Percentiles rank a stretch among this genome's conserved stretches.
Evolutionary conservation across 2,113 vertebrate species (phyloP).

Genomic region (Tympanuchus pallidicinctus): DNA sequence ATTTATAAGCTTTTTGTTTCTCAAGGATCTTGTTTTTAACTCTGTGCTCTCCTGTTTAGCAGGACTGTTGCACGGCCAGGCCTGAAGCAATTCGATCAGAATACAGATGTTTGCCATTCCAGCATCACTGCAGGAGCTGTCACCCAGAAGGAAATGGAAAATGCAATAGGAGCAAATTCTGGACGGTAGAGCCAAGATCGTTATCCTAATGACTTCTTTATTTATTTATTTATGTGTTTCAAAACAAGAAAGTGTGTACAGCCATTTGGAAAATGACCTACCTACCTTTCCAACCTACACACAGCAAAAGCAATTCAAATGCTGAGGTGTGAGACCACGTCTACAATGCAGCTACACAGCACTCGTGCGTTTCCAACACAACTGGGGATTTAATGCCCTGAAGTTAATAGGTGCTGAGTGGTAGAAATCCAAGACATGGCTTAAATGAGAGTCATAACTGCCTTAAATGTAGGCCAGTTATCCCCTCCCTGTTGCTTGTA

Average conservation of each 20-base stretch:
- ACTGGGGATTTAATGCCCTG: neutral
- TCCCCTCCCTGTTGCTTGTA: neutral
- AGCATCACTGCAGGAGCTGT: neutral
- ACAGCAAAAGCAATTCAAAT: neutral
- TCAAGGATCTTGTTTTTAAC: slow-evolving; percentile 48
- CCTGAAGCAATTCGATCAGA: neutral
- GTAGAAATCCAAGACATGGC: neutral
- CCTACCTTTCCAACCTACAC: neutral
- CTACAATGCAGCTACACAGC: neutral
- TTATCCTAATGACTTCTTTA: neutral
- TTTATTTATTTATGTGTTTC: neutral
- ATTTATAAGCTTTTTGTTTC: slow-evolving; percentile 46
- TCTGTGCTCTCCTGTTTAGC: neutral
- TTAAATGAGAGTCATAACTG: neutral
- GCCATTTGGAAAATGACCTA: neutral
- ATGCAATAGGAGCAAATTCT: neutral
- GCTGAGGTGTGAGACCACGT: neutral
- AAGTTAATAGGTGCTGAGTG: neutral
- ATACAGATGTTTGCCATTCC: neutral
- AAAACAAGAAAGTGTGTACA: neutral
- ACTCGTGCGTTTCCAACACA: neutral
- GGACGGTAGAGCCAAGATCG: neutral
- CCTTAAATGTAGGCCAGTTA: neutral
- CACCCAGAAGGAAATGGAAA: neutral
- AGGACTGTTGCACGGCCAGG: neutral